phyloP scores from a whole-genome alignment of 2,888 invertebrate species.

The Slavum lentiscoides region DNA sequence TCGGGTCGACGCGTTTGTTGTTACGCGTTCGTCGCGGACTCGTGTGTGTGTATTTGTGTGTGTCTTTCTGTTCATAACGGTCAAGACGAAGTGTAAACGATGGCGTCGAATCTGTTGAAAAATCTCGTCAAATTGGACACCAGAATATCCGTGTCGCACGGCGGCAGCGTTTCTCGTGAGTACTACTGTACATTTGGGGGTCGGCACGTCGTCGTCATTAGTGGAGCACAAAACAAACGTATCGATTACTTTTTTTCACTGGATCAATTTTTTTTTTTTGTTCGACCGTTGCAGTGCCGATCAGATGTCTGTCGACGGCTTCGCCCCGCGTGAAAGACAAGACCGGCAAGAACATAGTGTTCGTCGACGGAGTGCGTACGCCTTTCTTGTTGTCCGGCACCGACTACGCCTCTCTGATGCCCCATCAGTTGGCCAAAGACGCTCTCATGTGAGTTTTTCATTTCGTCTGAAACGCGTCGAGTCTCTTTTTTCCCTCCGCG shows the following conservation, averaged over 20 bases:
- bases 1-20: no score
- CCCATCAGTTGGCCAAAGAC: constrained; percentile 91
- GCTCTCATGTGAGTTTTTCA: constrained; percentile 74
- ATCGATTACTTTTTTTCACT: neutral
- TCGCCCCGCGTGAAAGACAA: constrained; percentile 63
- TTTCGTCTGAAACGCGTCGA: neutral
- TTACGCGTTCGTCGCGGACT: neutral
- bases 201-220: no score
- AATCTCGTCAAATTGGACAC: constrained; percentile 47
- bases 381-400: constrained; percentile 94
- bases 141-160: constrained; percentile 47
- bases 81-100: neutral
- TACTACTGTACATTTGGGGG: neutral
- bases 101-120: constrained; percentile 53
- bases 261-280: neutral
- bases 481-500: neutral
- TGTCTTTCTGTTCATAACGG: neutral
- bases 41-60: no score
- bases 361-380: constrained; percentile 95
- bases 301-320: constrained; percentile 53
- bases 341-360: constrained; percentile 83
- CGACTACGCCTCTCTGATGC: constrained; percentile 90
- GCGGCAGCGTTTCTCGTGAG: constrained; percentile 45
- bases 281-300: constrained; percentile 1
- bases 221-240: no score